These are phyloP conservation scores for Philonicus albiceps DNA, from an alignment of 2,888 invertebrate species.

Conservation along the genomic window DNA sequence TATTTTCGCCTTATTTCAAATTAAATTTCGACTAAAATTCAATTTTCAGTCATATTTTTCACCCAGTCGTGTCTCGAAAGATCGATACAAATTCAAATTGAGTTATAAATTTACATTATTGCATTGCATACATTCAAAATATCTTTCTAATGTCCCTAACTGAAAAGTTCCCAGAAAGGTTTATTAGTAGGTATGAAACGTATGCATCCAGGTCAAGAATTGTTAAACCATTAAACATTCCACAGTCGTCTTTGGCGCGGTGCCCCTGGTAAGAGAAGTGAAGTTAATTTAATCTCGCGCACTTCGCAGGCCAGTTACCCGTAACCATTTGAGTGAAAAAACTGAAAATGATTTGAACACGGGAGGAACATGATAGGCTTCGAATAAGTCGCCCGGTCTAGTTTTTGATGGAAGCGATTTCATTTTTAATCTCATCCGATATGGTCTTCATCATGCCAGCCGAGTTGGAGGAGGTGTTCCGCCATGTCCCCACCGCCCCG, in stretches of 20 bases:
- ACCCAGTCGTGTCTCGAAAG: too few species aligned
- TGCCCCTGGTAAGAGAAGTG: not conserved
- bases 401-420: constrained; percentile 31
- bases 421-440: constrained; percentile 32
- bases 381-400: not conserved
- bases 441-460: constrained; percentile 15
- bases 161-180: not conserved
- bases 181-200: not conserved
- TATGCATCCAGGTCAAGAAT: not conserved
- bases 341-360: not conserved
- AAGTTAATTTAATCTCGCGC: not conserved
- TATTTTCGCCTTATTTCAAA: too few species aligned
- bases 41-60: too few species aligned
- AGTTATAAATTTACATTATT: too few species aligned
- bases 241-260: not conserved
- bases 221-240: not conserved
- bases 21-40: too few species aligned
- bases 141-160: too few species aligned
- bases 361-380: not conserved
- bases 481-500: not conserved
- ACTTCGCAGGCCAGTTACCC: not conserved
- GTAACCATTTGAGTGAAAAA: not conserved
- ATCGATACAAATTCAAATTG: too few species aligned
- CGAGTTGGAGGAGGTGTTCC: constrained; percentile 32
- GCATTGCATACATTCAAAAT: too few species aligned